Percentiles rank a stretch among this genome's conserved stretches.
phyloP scores from a whole-genome alignment of 1,140 invertebrate genomes.

The Pseudomyrmex pallidus region DNA sequence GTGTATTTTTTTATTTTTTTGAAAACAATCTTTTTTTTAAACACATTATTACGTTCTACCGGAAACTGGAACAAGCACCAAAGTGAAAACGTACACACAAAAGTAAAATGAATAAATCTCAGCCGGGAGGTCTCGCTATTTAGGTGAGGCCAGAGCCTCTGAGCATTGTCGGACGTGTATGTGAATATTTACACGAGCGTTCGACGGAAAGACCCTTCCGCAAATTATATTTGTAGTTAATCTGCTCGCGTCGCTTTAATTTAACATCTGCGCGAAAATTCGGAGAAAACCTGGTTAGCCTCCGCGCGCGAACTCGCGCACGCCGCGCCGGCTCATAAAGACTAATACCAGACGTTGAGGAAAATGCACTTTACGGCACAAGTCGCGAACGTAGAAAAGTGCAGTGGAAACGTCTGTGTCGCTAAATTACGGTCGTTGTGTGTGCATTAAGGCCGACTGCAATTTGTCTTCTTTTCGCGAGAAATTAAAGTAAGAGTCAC shows the following conservation, averaged over 20 bases:
- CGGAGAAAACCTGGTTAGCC: conserved; percentile 65
- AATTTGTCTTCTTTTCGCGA: conserved; percentile 24
- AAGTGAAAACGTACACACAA: neutral
- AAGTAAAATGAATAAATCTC: conserved; percentile 40
- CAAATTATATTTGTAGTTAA: conserved; percentile 74
- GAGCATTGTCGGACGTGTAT: conserved; percentile 22
- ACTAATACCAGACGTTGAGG: conserved; percentile 62
- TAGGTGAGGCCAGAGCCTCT: conserved; percentile 22
- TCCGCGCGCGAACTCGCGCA: conserved; percentile 36
- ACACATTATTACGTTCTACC: neutral
- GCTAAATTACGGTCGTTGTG: conserved; percentile 47
- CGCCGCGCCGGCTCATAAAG: conserved; percentile 64
- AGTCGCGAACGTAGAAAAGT: conserved; percentile 18
- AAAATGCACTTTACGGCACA: conserved; percentile 52
- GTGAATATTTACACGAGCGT: conserved; percentile 57
- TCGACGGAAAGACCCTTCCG: conserved; percentile 37
- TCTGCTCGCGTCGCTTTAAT: conserved; percentile 66
- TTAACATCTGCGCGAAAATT: conserved; percentile 64
- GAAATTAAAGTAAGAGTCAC: conserved; percentile 34
- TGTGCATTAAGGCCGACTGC: conserved; percentile 32
- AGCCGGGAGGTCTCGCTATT: conserved; percentile 30
- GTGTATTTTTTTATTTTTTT: neutral
- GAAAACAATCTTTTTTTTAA: neutral
- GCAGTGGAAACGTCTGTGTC: conserved; percentile 37
- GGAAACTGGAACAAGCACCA: conserved; percentile 9